Percentiles rank a stretch among this genome's conserved stretches.
Conservation (phyloP, 92 coral and sea anemone genomes). For the Porites cylindrica region DNA sequence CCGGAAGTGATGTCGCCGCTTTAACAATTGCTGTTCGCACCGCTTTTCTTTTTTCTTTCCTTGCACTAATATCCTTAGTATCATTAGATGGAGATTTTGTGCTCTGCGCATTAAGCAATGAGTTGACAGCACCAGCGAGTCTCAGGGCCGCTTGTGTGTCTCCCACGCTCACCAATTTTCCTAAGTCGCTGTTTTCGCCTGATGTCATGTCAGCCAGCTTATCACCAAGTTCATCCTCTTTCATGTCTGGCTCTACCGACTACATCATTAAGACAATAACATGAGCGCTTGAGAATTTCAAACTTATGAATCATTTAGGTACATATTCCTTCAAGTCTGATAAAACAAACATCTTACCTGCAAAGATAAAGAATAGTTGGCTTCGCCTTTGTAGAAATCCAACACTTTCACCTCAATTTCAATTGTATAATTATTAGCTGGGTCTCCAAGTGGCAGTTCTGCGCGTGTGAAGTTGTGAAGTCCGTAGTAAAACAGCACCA, state of each 20-base stretch:
- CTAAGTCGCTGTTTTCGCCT: conserved; percentile 50
- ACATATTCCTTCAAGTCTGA: neutral
- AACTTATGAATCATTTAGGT: neutral
- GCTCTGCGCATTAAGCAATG: conserved; percentile 64
- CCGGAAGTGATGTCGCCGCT: conserved; percentile 48
- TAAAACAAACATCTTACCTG: conserved; percentile 40
- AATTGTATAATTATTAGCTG: conserved; percentile 46
- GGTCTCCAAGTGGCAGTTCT: conserved; percentile 64
- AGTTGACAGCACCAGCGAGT: conserved; percentile 59
- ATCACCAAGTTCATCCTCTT: conserved; percentile 39
- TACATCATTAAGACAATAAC: neutral
- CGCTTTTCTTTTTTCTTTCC: conserved; percentile 36
- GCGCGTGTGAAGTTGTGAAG: conserved; percentile 4
- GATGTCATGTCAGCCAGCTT: conserved; percentile 63
- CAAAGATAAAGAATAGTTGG: conserved; percentile 17
- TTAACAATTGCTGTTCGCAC: conserved; percentile 38
- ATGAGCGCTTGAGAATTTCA: neutral
- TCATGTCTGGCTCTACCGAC: conserved; percentile 58
- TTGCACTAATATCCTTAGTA: neutral
- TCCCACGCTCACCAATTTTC: conserved; percentile 41
- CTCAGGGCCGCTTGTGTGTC: conserved; percentile 48
- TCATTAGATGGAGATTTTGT: conserved; percentile 22
- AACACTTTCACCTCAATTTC: conserved; percentile 46
- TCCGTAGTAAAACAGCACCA: conserved; percentile 43
- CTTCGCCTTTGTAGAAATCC: conserved; percentile 45